Conservation (phyloP, 2,888 invertebrate genomes). For the Tuberolachnus salignus region DNA sequence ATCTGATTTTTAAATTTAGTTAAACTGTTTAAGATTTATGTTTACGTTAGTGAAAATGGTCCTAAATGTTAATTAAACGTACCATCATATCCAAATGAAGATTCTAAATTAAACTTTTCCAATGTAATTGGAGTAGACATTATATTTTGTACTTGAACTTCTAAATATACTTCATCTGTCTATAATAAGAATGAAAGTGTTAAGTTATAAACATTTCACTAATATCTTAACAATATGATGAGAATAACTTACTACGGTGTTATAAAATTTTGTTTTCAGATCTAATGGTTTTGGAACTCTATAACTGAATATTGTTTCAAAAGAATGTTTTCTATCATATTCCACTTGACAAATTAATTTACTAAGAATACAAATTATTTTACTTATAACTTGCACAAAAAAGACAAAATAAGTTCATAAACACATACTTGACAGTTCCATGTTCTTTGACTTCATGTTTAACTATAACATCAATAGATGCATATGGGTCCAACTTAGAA, state of each 20-base stretch:
- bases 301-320: constrained; percentile 97
- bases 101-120: constrained; percentile 92
- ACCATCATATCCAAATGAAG: constrained; percentile 85
- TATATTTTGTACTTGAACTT: constrained; percentile 88
- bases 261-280: constrained; percentile 98
- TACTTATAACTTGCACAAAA: background rate
- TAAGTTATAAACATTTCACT: background rate
- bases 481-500: constrained; percentile 40
- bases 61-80: too few relatives aligned
- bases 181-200: constrained; percentile 61
- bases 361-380: constrained; percentile 60
- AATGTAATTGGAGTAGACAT: constrained; percentile 90
- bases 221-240: background rate
- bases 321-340: constrained; percentile 81
- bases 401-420: background rate
- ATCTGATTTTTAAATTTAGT: too few relatives aligned
- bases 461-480: constrained; percentile 51
- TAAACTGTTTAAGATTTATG: too few relatives aligned
- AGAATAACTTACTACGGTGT: constrained; percentile 73
- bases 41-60: too few relatives aligned
- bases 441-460: constrained; percentile 99
- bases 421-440: constrained; percentile 87
- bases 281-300: constrained; percentile 96
- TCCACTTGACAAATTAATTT: constrained; percentile 95
- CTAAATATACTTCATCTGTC: constrained; percentile 74